phyloP scores from a whole-genome alignment of 2,888 invertebrate species.

The Agrochola litura region DNA sequence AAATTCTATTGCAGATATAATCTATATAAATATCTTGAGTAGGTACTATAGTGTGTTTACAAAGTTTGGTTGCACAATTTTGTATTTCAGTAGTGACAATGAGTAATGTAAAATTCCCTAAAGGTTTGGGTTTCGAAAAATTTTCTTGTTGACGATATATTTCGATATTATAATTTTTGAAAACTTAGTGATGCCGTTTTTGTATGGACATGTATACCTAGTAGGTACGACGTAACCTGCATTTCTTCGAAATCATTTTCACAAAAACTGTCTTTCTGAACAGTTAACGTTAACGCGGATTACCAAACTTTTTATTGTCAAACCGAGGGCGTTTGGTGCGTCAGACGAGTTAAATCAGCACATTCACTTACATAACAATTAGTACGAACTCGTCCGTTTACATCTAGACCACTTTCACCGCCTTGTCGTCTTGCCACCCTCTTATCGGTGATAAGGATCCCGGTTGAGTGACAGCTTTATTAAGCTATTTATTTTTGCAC shows the following conservation, averaged over 20 bases:
- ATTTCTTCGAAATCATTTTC: conserved; percentile 14
- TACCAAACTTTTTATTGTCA: conserved; percentile 61
- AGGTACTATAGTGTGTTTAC: neutral
- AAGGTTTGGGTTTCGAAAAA: neutral
- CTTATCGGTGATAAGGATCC: conserved; percentile 49
- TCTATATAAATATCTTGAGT: neutral
- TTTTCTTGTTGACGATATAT: neutral
- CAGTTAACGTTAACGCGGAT: conserved; percentile 47
- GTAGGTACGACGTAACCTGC: neutral
- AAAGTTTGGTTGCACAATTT: neutral
- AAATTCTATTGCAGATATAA: conserved; percentile 21
- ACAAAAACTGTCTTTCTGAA: neutral
- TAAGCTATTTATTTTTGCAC: neutral
- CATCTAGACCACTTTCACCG: conserved; percentile 67
- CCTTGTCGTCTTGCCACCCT: conserved; percentile 43
- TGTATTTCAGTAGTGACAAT: neutral
- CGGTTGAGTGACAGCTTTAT: conserved; percentile 23
- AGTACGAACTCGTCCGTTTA: conserved; percentile 58
- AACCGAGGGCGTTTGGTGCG: conserved; percentile 54
- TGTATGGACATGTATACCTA: too few species aligned
- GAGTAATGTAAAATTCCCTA: neutral
- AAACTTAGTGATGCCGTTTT: neutral
- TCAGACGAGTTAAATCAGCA: conserved; percentile 56
- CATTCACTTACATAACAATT: conserved; percentile 69
- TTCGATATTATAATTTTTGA: neutral